phyloP scores from a whole-genome alignment of 2,113 vertebrate genomes.

The Sialia sialis region DNA sequence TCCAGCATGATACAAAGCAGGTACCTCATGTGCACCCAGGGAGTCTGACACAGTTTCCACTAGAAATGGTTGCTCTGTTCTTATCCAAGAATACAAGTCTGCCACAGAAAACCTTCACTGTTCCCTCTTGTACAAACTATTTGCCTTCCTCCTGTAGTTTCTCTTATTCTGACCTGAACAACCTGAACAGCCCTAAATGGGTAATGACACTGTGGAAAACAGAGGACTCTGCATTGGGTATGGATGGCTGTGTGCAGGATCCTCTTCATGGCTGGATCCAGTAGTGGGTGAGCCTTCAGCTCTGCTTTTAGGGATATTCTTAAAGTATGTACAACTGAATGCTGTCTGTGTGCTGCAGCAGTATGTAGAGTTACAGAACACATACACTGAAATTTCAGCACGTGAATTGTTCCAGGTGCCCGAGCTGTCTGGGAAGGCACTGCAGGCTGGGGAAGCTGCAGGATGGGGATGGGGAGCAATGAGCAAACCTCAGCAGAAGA shows the following conservation, averaged over 20 bases:
- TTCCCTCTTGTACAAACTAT: not conserved
- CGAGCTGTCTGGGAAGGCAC: not conserved
- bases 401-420: not conserved
- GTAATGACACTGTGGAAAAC: not conserved
- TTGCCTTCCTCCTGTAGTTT: not conserved
- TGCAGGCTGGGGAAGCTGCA: not conserved
- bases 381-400: not conserved
- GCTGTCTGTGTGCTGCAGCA: not conserved
- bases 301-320: not conserved
- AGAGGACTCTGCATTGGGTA: not conserved
- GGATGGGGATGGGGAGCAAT: fast-evolving
- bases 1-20: not conserved
- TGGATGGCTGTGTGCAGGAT: not conserved
- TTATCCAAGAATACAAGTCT: fast-evolving
- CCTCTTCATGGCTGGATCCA: not conserved
- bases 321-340: not conserved
- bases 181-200: not conserved
- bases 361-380: not conserved
- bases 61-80: not conserved
- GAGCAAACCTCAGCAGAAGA: not conserved
- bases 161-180: not conserved
- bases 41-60: not conserved
- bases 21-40: not conserved
- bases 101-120: not conserved
- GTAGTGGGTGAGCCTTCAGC: not conserved